Evolutionary conservation across 2,113 vertebrate genomes (phyloP).

Genomic region (Ahaetulla prasina): DNA sequence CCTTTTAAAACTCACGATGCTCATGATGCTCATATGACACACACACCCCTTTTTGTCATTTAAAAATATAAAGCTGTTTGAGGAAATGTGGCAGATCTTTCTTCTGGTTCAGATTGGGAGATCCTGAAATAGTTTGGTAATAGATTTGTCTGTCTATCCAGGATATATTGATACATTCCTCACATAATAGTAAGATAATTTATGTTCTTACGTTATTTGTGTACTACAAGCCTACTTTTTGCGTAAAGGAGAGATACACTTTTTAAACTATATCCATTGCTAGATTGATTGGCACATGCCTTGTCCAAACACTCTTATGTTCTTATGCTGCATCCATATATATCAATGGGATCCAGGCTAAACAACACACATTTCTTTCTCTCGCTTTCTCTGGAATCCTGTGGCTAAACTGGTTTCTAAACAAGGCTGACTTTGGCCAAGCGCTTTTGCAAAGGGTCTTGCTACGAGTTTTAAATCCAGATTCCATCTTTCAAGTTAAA

Average conservation of each 20-base stretch:
- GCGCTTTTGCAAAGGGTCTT: neutral
- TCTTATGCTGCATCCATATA: neutral
- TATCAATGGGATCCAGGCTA: no score
- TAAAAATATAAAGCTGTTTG: neutral
- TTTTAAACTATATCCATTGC: neutral
- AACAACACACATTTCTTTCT: neutral
- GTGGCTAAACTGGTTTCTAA: neutral
- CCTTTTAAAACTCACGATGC: neutral
- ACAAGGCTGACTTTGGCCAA: neutral
- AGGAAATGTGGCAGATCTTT: no score
- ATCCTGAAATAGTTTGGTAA: neutral
- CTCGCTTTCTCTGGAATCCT: neutral
- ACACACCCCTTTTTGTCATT: neutral
- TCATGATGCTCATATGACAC: neutral
- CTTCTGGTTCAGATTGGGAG: neutral
- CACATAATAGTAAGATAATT: neutral
- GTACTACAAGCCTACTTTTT: neutral
- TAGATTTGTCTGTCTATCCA: neutral
- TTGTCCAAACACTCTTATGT: neutral
- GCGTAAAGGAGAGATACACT: neutral
- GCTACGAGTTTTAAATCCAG: neutral
- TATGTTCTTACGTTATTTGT: neutral
- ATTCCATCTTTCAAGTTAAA: neutral
- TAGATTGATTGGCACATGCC: neutral
- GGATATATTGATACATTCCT: neutral